These are phyloP conservation scores for Cisticola juncidis DNA, from an alignment of 2,113 vertebrate genomes.

Conservation along the genomic window DNA sequence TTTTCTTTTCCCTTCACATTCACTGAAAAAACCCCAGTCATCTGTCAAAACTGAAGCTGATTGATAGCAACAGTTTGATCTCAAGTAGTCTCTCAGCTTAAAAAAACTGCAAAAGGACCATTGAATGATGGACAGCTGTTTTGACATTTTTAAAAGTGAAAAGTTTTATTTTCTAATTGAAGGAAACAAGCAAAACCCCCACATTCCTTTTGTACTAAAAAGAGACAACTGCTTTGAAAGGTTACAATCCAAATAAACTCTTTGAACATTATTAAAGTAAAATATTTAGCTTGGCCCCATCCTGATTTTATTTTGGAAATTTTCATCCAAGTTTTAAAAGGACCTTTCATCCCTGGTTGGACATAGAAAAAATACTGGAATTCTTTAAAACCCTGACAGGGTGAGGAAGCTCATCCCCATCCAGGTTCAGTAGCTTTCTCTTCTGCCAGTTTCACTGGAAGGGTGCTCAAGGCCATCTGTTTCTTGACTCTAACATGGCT, in stretches of 20 bases:
- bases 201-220: not conserved
- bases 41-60: constrained; percentile 6
- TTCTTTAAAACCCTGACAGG: not conserved
- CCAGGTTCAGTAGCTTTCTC: not conserved
- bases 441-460: not conserved
- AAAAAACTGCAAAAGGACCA: not conserved
- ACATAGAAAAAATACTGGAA: constrained; percentile 28
- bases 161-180: constrained; percentile 50
- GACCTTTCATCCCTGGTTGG: not conserved
- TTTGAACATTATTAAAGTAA: constrained; percentile 62
- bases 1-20: not conserved
- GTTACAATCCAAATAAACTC: constrained; percentile 22
- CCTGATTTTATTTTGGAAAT: constrained; percentile 33
- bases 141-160: constrained; percentile 24
- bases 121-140: not conserved
- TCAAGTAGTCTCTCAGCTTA: not conserved
- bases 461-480: not conserved
- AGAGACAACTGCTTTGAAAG: constrained; percentile 22
- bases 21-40: not conserved
- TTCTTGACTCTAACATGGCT: not conserved
- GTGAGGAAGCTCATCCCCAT: not conserved
- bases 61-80: constrained; percentile 6
- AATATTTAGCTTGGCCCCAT: constrained; percentile 59
- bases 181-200: constrained; percentile 26
- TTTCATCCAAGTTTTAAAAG: constrained; percentile 29